Percentiles rank a stretch among this genome's conserved stretches.
phyloP scores from a whole-genome alignment of 2,797 vertebrate genomes.

The Phrynocephalus guinanensis region DNA sequence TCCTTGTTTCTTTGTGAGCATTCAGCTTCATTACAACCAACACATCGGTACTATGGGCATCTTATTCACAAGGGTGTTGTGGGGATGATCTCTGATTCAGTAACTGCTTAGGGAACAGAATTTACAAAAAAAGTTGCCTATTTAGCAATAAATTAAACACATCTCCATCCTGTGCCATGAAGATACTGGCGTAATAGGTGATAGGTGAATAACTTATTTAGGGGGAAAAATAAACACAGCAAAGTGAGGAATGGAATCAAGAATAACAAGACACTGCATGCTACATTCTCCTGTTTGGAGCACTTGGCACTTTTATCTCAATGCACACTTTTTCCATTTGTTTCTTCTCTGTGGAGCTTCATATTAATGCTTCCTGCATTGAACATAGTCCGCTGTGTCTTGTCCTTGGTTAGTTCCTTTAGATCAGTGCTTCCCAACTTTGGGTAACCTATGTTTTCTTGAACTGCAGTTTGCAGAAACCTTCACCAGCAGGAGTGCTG shows the following conservation, averaged over 20 bases:
- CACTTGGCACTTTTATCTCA: not conserved
- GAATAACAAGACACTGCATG: not conserved
- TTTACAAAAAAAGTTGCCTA: not conserved
- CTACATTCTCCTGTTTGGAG: not conserved
- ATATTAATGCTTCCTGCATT: not conserved
- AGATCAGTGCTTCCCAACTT: too few species aligned
- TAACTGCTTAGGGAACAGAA: not conserved
- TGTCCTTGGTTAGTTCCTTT: too few species aligned
- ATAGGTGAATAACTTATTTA: not conserved
- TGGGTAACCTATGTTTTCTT: too few species aligned
- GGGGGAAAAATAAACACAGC: not conserved
- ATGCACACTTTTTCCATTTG: not conserved
- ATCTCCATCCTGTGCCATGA: not conserved
- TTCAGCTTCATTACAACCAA: slow-evolving; percentile 5
- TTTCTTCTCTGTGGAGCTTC: not conserved
- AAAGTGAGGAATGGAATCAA: not conserved
- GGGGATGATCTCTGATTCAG: not conserved
- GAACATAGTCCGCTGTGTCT: not conserved
- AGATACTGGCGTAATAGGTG: not conserved
- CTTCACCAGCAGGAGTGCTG: too few species aligned
- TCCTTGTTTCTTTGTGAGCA: not conserved
- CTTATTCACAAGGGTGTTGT: not conserved
- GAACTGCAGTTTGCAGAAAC: too few species aligned
- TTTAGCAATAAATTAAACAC: slow-evolving; percentile 2
- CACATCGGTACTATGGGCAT: not conserved